A percentile compares a stretch with the other conserved stretches of the same genome.
Conservation (phyloP, 2,888 invertebrate genomes). For the Unio delphinus region DNA sequence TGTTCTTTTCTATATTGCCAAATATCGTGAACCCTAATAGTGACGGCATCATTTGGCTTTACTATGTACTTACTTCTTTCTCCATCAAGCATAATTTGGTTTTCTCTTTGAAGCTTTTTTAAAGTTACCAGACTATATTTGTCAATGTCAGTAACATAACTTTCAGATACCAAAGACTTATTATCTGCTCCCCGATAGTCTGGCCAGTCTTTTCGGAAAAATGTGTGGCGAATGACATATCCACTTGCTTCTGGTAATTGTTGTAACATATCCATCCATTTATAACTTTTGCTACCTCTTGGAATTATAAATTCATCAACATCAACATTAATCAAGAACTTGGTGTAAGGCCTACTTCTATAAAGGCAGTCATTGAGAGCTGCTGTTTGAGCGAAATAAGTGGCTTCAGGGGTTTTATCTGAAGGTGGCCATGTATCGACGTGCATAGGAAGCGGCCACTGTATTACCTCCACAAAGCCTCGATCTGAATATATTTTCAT, state of each 20-base stretch:
- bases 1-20: slow-evolving; percentile 20
- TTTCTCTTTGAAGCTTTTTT: slow-evolving; percentile 41
- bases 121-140: slow-evolving; percentile 48
- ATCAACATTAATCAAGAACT: slow-evolving; percentile 63
- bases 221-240: slow-evolving; percentile 44
- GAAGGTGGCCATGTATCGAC: slow-evolving; percentile 38
- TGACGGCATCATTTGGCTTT: slow-evolving; percentile 34
- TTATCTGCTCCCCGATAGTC: slow-evolving; percentile 12
- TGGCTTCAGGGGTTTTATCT: slow-evolving; percentile 39
- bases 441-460: slow-evolving; percentile 61
- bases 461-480: slow-evolving; percentile 53
- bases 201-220: slow-evolving; percentile 56
- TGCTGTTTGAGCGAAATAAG: slow-evolving; percentile 67
- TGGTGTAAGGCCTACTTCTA: slow-evolving; percentile 45
- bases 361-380: slow-evolving; percentile 68
- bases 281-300: slow-evolving; percentile 14
- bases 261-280: slow-evolving; percentile 48
- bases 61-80: slow-evolving; percentile 53
- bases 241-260: slow-evolving; percentile 5
- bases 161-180: slow-evolving; percentile 21
- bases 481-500: slow-evolving; percentile 47
- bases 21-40: slow-evolving; percentile 51
- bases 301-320: slow-evolving; percentile 69
- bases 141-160: not conserved
- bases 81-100: slow-evolving; percentile 19